Conservation (phyloP, 2,113 vertebrate genomes). For the Phyllopteryx taeniolatus region DNA sequence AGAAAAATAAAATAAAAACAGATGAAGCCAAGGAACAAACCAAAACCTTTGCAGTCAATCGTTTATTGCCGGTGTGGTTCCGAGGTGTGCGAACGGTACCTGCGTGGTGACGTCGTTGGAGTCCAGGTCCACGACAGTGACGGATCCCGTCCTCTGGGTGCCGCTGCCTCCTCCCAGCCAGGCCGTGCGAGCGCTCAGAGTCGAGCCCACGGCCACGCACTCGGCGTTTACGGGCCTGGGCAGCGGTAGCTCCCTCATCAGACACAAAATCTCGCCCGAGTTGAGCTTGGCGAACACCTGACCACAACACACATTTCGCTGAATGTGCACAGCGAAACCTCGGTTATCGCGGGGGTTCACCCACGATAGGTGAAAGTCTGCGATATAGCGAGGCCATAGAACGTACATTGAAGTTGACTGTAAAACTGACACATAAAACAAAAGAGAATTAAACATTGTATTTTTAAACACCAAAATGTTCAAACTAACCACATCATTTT, state of each 20-base stretch:
- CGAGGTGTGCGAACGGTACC: conserved; percentile 64
- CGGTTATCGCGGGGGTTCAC: too few species aligned
- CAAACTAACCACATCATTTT: too few species aligned
- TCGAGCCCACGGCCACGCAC: conserved; percentile 75
- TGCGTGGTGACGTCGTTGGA: conserved; percentile 70
- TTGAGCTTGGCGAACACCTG: conserved; percentile 88
- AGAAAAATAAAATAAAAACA: too few species aligned
- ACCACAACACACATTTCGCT: not conserved
- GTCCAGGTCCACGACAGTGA: conserved; percentile 79
- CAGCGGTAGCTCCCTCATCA: conserved; percentile 79
- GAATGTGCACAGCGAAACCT: not conserved
- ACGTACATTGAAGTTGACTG: too few species aligned
- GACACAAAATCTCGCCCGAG: conserved; percentile 84
- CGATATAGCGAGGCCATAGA: too few species aligned
- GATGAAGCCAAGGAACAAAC: too few species aligned
- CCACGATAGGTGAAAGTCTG: too few species aligned
- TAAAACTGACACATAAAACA: too few species aligned
- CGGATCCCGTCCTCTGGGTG: conserved; percentile 72
- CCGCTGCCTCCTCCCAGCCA: conserved; percentile 89
- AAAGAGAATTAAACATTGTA: not conserved
- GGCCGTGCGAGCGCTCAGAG: conserved; percentile 41
- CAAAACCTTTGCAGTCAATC: too few species aligned
- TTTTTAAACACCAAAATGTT: too few species aligned
- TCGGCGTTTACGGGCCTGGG: conserved; percentile 72
- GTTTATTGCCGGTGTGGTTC: too few species aligned